phyloP scores from a whole-genome alignment of 2,888 invertebrate species.

The Cacoxenus indagator region DNA sequence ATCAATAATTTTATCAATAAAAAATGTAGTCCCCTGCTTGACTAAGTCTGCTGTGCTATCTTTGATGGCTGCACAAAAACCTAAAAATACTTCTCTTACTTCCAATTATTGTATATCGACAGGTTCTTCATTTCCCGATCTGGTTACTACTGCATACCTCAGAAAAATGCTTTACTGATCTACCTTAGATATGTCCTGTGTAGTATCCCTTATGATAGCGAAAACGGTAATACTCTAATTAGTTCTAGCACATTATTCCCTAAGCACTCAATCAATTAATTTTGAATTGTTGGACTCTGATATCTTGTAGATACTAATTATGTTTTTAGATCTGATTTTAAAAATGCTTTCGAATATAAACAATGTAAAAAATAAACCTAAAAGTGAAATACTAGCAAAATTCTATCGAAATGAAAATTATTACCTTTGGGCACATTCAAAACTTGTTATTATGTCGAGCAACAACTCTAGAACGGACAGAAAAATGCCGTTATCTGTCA shows the following conservation, averaged over 20 bases:
- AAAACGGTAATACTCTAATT: too few relatives aligned
- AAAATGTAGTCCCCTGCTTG: slow-evolving; percentile 15
- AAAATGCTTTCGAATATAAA: background rate
- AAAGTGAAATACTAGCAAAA: too few relatives aligned
- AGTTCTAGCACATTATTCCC: too few relatives aligned
- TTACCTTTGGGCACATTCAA: background rate
- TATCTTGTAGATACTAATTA: slow-evolving; percentile 2
- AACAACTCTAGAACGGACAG: background rate
- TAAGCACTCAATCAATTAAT: too few relatives aligned
- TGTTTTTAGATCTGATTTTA: background rate
- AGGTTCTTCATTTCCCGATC: too few relatives aligned
- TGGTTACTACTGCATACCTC: too few relatives aligned
- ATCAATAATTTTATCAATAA: slow-evolving; percentile 10
- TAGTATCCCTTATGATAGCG: too few relatives aligned
- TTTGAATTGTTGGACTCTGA: slow-evolving; percentile 18
- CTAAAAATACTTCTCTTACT: slow-evolving; percentile 23
- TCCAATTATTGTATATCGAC: too few relatives aligned
- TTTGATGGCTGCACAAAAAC: slow-evolving; percentile 19
- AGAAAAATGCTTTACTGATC: too few relatives aligned
- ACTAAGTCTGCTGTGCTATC: slow-evolving; percentile 17
- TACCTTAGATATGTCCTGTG: too few relatives aligned
- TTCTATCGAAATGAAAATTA: background rate
- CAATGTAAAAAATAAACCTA: background rate
- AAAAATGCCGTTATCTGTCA: background rate
- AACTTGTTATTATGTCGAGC: background rate